Percentiles rank a stretch among this genome's conserved stretches.
phyloP scores from a whole-genome alignment of 2,113 vertebrate species.

The Xiphias gladius region DNA sequence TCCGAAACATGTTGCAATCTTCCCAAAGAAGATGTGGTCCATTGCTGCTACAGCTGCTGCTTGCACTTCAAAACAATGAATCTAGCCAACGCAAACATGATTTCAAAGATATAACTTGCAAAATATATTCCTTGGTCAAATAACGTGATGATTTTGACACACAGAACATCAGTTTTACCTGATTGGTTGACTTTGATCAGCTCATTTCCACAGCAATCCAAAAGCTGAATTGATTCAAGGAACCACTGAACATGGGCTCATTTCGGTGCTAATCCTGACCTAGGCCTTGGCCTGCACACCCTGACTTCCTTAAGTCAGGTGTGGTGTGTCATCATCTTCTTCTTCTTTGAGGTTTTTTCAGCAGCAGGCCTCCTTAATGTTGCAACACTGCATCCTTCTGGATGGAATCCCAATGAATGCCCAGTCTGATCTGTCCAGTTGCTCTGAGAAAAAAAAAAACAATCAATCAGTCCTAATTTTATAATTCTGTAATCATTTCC shows the following conservation, averaged over 20 bases:
- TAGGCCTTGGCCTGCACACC: neutral
- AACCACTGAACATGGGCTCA: neutral
- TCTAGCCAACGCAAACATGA: constrained; percentile 9
- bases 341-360: neutral
- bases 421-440: neutral
- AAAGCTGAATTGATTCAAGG: neutral
- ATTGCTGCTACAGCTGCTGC: constrained; percentile 14
- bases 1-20: constrained; percentile 39
- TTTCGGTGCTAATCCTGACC: neutral
- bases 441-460: neutral
- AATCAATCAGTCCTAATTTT: neutral
- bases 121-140: neutral
- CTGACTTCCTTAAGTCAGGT: neutral
- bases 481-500: neutral
- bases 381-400: neutral
- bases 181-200: neutral
- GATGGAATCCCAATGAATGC: neutral
- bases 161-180: neutral
- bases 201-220: neutral
- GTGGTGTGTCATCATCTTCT: neutral
- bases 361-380: neutral
- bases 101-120: constrained; percentile 5
- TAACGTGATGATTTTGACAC: neutral
- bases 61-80: neutral
- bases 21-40: constrained; percentile 15